Evolutionary conservation across 2,113 vertebrate genomes (phyloP).

Genomic region (Erythrocercus mccallii): DNA sequence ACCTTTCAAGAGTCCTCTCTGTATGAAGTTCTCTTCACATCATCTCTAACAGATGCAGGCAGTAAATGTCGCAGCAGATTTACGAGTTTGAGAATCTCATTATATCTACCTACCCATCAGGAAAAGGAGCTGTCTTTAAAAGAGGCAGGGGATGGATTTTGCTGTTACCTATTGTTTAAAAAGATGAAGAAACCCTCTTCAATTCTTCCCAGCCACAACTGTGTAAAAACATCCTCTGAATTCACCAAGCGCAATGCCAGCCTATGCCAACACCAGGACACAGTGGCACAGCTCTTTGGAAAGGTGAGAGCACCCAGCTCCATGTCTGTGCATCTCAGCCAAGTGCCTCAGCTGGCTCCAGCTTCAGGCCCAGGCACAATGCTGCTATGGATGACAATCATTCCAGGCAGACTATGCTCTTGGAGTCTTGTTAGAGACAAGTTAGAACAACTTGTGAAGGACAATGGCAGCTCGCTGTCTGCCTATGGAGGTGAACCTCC

Average conservation of each 20-base stretch:
- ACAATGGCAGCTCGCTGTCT: neutral
- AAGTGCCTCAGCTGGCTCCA: neutral
- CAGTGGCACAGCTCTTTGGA: neutral
- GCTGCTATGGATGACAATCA: neutral
- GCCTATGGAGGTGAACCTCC: neutral
- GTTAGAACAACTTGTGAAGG: neutral
- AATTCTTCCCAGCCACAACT: neutral
- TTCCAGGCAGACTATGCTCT: neutral
- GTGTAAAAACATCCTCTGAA: conserved; percentile 9
- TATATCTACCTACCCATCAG: conserved; percentile 17
- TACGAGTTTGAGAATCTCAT: conserved; percentile 26
- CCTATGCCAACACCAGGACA: neutral
- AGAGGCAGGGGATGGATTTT: neutral
- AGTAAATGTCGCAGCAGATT: conserved; percentile 39
- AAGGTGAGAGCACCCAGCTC: neutral
- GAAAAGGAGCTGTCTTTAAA: conserved; percentile 19
- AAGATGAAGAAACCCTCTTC: neutral
- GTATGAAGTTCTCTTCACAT: conserved; percentile 39
- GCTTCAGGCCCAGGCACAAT: neutral
- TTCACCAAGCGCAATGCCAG: neutral
- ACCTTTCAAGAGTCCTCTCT: conserved; percentile 40
- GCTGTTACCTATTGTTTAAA: conserved; percentile 33
- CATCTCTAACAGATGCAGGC: neutral
- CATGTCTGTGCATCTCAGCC: rapidly evolving
- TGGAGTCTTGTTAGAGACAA: neutral